phyloP scores from a whole-genome alignment of 2,888 invertebrate species.

The Eubasilissa splendida region DNA sequence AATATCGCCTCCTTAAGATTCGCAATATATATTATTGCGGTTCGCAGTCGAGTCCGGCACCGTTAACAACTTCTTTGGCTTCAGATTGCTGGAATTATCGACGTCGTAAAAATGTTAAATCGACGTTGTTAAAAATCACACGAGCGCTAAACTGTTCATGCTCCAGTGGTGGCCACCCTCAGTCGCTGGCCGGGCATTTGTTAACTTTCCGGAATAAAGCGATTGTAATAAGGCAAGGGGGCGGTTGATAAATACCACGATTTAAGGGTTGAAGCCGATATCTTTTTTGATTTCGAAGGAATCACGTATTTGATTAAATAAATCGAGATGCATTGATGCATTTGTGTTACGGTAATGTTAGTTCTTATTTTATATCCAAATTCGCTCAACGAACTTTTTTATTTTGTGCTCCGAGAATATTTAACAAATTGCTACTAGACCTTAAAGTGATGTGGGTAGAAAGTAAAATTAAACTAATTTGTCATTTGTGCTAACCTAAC shows the following conservation, averaged over 20 bases:
- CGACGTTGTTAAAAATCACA: slow-evolving; percentile 54
- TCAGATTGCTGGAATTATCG: slow-evolving; percentile 56
- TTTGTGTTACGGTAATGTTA: too few species aligned
- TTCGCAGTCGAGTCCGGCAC: not conserved
- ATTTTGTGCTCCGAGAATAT: too few species aligned
- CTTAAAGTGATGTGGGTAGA: too few species aligned
- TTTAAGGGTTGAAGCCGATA: not conserved
- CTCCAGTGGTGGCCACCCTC: slow-evolving; percentile 15
- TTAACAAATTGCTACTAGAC: too few species aligned
- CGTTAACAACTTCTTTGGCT: slow-evolving; percentile 22
- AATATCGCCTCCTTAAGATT: too few species aligned
- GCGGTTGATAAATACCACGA: slow-evolving; percentile 1
- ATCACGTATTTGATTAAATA: too few species aligned
- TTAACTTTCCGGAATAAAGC: slow-evolving; percentile 23
- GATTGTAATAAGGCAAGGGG: slow-evolving; percentile 29
- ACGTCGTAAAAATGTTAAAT: slow-evolving; percentile 57
- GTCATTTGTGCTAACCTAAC: too few species aligned
- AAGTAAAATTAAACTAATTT: too few species aligned
- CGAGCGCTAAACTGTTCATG: slow-evolving; percentile 47
- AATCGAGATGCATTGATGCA: too few species aligned
- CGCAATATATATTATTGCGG: not conserved
- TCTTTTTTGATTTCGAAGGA: not conserved
- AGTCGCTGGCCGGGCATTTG: slow-evolving; percentile 19
- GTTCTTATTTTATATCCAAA: too few species aligned
- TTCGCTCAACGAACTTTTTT: too few species aligned